A percentile compares a stretch with the other conserved stretches of the same genome.
phyloP scores from a whole-genome alignment of 2,797 vertebrate genomes.

The Sebastes nivosus region DNA sequence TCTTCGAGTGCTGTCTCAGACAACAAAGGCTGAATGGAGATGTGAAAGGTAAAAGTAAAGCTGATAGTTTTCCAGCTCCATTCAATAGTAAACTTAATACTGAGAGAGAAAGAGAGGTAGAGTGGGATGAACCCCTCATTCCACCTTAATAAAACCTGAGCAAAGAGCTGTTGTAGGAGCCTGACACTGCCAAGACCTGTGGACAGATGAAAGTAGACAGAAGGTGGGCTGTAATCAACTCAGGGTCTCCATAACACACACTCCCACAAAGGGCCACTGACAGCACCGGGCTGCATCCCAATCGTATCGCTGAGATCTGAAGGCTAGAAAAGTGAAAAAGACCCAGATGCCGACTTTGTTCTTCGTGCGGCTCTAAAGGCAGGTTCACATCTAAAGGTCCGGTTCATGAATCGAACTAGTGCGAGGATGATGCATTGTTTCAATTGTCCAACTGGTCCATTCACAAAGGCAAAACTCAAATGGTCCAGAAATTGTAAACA shows the following conservation, averaged over 20 bases:
- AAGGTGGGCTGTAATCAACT: conserved; percentile 54
- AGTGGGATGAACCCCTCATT: conserved; percentile 9
- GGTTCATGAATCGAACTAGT: neutral
- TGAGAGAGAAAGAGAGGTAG: conserved; percentile 6
- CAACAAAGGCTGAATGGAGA: neutral
- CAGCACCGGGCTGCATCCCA: conserved; percentile 22
- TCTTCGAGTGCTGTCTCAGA: neutral
- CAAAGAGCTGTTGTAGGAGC: conserved; percentile 36
- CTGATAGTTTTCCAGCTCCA: neutral
- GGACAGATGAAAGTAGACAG: conserved; percentile 57
- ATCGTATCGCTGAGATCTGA: conserved; percentile 31
- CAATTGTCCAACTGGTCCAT: neutral
- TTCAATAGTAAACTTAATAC: conserved; percentile 2
- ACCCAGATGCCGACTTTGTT: conserved; percentile 16
- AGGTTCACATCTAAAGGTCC: neutral
- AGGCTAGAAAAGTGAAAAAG: conserved; percentile 9
- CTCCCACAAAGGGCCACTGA: neutral
- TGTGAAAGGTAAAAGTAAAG: neutral
- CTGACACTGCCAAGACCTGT: conserved; percentile 41
- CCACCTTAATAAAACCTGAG: conserved; percentile 38
- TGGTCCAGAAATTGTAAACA: neutral
- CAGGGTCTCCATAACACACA: neutral
- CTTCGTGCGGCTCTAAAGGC: neutral
- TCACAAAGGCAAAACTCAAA: neutral
- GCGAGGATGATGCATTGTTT: neutral